A percentile compares a stretch with the other conserved stretches of the same genome.
phyloP scores from a whole-genome alignment of 2,797 vertebrate genomes.

The Antennarius maculatus region DNA sequence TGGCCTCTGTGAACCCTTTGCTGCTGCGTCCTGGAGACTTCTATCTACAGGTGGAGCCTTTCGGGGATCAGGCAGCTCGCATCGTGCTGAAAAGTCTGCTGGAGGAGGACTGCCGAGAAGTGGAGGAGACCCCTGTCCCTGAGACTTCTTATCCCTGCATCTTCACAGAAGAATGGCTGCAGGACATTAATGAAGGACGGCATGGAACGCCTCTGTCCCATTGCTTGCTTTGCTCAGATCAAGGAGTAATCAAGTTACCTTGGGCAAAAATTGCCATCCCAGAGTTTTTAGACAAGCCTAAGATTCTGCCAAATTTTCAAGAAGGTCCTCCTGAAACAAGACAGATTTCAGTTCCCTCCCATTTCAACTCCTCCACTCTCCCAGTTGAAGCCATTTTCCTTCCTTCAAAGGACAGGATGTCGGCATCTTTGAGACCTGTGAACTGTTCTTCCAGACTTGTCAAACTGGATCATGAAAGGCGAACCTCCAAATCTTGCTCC shows the following conservation, averaged over 20 bases:
- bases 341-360: conserved; percentile 37
- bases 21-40: conserved; percentile 92
- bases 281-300: conserved; percentile 87
- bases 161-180: conserved; percentile 90
- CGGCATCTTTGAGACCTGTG: conserved; percentile 70
- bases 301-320: conserved; percentile 45
- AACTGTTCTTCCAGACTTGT: conserved; percentile 77
- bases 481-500: conserved; percentile 51
- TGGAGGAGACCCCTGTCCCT: conserved; percentile 85
- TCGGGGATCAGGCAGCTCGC: conserved; percentile 86
- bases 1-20: conserved; percentile 89
- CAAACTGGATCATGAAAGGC: conserved; percentile 81
- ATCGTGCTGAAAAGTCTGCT: conserved; percentile 90
- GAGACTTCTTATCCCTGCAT: conserved; percentile 86
- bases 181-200: conserved; percentile 83
- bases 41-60: conserved; percentile 92
- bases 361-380: conserved; percentile 68
- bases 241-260: conserved; percentile 84
- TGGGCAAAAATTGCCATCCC: conserved; percentile 88
- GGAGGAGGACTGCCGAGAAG: conserved; percentile 80
- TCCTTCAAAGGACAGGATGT: conserved; percentile 69
- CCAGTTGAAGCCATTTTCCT: conserved; percentile 72
- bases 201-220: conserved; percentile 79
- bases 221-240: conserved; percentile 91
- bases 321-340: conserved; percentile 60